Percentiles rank a stretch among this genome's conserved stretches.
Conservation (phyloP, 1,140 invertebrate genomes). For the Pseudoatta argentina region DNA sequence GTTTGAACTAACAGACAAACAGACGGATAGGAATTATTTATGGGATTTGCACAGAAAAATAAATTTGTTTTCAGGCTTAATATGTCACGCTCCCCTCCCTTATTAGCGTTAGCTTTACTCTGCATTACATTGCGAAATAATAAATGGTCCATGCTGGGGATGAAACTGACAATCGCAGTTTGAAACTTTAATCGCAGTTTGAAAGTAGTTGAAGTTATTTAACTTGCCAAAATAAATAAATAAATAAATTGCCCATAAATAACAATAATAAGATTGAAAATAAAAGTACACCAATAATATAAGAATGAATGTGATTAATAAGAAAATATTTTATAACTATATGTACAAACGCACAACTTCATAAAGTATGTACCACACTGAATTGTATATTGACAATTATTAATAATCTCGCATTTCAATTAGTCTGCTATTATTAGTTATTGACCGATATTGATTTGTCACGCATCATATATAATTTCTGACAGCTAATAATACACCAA, state of each 20-base stretch:
- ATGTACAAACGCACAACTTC: not conserved
- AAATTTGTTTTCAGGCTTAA: not conserved
- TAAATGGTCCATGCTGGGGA: not conserved
- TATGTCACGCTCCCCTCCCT: not conserved
- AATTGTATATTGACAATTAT: slow-evolving; percentile 1
- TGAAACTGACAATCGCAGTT: slow-evolving; percentile 9
- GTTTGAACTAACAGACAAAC: not conserved
- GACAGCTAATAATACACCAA: not conserved
- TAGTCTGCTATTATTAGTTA: not conserved
- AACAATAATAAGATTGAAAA: not conserved
- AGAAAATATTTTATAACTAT: not conserved
- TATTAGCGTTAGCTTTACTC: slow-evolving; percentile 4
- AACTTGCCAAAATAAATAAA: not conserved
- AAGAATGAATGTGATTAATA: not conserved
- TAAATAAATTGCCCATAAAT: not conserved
- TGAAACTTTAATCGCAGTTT: slow-evolving; percentile 13
- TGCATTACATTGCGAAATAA: slow-evolving; percentile 9
- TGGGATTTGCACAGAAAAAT: slow-evolving; percentile 7
- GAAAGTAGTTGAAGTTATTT: slow-evolving; percentile 23
- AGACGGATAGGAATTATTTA: slow-evolving; percentile 15
- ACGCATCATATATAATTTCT: not conserved
- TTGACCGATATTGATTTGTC: slow-evolving; percentile 6
- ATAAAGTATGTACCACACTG: not conserved
- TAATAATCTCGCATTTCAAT: slow-evolving; percentile 5
- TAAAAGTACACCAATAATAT: not conserved